Evolutionary conservation across 30 jellyfish, hydroid and myxozoan species (phyloP).

Genomic region (Calvadosia cruxmelitensis): DNA sequence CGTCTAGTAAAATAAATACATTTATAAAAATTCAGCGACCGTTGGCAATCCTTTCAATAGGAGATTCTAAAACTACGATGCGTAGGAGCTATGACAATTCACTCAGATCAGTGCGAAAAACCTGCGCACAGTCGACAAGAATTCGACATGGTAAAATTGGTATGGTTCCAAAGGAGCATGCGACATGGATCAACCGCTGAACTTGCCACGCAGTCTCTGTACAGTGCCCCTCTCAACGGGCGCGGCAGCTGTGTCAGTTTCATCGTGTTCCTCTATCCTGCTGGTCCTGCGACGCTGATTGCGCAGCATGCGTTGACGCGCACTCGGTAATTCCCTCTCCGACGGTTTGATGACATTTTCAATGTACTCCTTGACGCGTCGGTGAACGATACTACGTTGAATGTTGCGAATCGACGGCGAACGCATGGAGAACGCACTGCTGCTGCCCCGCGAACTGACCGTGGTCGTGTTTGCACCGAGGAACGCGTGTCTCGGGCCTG

Average conservation of each 20-base stretch:
- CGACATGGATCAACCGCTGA: no score
- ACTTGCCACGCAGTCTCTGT: background rate
- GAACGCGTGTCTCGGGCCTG: background rate
- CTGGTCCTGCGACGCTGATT: background rate
- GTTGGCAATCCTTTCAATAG: no score
- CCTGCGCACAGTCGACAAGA: no score
- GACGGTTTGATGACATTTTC: background rate
- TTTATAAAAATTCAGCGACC: no score
- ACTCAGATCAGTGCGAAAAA: no score
- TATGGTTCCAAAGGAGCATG: no score
- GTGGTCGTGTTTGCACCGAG: background rate
- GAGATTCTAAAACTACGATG: no score
- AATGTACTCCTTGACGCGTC: constrained; percentile 7
- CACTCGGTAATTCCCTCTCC: constrained; percentile 14
- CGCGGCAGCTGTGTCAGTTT: background rate
- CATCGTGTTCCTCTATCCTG: background rate
- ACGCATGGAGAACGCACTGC: background rate
- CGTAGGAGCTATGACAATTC: no score
- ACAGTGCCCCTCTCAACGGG: background rate
- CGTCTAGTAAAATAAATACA: no score
- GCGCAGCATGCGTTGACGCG: constrained; percentile 3
- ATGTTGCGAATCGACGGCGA: background rate
- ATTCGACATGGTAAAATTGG: no score
- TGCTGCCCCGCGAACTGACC: background rate
- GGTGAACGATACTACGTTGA: background rate